phyloP scores from a whole-genome alignment of 2,797 vertebrate species.

The Mycteria americana region DNA sequence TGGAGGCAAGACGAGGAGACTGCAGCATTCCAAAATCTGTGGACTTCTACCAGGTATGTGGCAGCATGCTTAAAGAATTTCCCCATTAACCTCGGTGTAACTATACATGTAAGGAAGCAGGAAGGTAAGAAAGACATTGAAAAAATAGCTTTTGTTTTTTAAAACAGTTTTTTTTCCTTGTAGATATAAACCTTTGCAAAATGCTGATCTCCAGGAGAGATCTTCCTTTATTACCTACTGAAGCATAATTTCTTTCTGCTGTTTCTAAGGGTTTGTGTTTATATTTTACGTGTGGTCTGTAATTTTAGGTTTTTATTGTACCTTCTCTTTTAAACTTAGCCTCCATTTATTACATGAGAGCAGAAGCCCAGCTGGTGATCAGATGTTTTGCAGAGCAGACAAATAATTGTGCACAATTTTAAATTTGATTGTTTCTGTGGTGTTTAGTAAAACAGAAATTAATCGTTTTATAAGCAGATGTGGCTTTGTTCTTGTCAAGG shows the following conservation, averaged over 20 bases:
- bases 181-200: neutral
- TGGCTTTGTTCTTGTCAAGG: slow-evolving; percentile 75
- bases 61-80: neutral
- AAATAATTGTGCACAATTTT: neutral
- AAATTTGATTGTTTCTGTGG: neutral
- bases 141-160: neutral
- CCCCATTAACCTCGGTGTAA: neutral
- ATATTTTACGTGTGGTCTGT: neutral
- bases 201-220: neutral
- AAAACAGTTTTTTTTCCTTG: neutral
- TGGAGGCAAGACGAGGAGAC: neutral
- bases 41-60: neutral
- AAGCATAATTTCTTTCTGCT: neutral
- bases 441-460: neutral
- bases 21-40: neutral
- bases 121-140: neutral
- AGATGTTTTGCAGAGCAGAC: neutral
- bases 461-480: neutral
- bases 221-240: neutral
- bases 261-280: neutral
- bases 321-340: neutral
- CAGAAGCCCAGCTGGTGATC: neutral
- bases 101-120: neutral
- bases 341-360: neutral
- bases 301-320: neutral